phyloP scores from a whole-genome alignment of 2,888 invertebrate species.

The Apoda limacodes region DNA sequence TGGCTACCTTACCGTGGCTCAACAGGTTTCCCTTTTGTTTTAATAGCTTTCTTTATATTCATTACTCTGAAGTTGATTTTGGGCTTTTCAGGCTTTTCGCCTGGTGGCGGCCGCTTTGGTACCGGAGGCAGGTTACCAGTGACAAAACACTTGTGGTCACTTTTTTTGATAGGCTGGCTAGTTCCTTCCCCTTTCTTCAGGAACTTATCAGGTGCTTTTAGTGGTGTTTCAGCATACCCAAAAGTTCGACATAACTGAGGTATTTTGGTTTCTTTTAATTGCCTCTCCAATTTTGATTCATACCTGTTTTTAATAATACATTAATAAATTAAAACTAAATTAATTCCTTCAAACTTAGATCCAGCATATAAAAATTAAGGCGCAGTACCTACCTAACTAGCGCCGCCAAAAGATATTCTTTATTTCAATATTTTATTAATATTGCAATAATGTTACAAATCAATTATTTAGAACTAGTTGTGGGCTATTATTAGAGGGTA shows the following conservation, averaged over 20 bases:
- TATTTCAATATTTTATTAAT: neutral
- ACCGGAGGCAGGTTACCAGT: slow-evolving; percentile 56
- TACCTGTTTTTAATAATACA: no score
- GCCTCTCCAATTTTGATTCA: slow-evolving; percentile 59
- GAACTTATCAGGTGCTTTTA: slow-evolving; percentile 70
- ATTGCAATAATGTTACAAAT: no score
- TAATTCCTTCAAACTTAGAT: neutral
- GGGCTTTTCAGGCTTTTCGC: slow-evolving; percentile 37
- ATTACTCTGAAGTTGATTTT: slow-evolving; percentile 65
- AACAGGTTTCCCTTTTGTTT: slow-evolving; percentile 63
- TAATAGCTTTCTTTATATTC: slow-evolving; percentile 72
- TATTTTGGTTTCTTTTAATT: slow-evolving; percentile 51
- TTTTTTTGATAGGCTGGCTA: slow-evolving; percentile 44
- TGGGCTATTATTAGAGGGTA: no score
- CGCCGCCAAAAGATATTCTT: no score
- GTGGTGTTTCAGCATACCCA: slow-evolving; percentile 74
- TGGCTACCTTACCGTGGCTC: slow-evolving; percentile 62
- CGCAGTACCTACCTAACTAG: no score
- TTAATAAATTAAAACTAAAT: neutral
- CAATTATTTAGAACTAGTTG: no score
- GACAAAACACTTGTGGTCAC: slow-evolving; percentile 46
- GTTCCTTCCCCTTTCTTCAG: slow-evolving; percentile 72
- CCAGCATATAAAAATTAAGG: neutral
- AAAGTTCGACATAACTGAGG: slow-evolving; percentile 70
- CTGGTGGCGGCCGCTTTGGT: slow-evolving; percentile 45